Evolutionary conservation across 2,888 invertebrate genomes (phyloP).

Genomic region (Lithophane ornitopus): DNA sequence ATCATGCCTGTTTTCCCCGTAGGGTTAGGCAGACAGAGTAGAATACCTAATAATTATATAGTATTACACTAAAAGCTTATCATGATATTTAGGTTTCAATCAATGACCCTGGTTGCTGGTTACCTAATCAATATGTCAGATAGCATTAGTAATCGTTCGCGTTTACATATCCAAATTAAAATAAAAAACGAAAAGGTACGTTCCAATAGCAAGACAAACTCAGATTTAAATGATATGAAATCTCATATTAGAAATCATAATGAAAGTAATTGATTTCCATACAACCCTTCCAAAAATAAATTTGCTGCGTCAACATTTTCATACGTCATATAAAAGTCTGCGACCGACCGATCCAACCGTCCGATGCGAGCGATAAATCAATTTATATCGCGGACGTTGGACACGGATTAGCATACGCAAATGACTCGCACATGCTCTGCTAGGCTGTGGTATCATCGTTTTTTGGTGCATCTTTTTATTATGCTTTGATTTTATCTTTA

Average conservation of each 20-base stretch:
- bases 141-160: not conserved
- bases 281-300: slow-evolving; percentile 7
- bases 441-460: slow-evolving; percentile 37
- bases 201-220: not conserved
- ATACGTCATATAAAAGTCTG: slow-evolving; percentile 45
- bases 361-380: slow-evolving; percentile 64
- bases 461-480: slow-evolving; percentile 51
- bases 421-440: slow-evolving; percentile 61
- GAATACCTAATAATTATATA: not conserved
- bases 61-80: not conserved
- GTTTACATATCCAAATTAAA: not conserved
- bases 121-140: not conserved
- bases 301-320: slow-evolving; percentile 43
- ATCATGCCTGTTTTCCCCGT: not conserved
- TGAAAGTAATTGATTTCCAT: not conserved
- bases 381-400: slow-evolving; percentile 59
- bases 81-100: not conserved
- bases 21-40: too few species aligned
- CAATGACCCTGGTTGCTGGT: not conserved
- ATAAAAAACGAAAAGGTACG: not conserved
- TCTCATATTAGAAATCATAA: not conserved
- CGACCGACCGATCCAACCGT: slow-evolving; percentile 28
- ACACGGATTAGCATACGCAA: slow-evolving; percentile 65
- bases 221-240: not conserved
- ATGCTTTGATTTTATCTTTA: slow-evolving; percentile 29